Evolutionary conservation across 1,140 invertebrate genomes (phyloP), one percentile per base, ranked within the genome.

Genomic region (Cydia strobilella): DNA sequence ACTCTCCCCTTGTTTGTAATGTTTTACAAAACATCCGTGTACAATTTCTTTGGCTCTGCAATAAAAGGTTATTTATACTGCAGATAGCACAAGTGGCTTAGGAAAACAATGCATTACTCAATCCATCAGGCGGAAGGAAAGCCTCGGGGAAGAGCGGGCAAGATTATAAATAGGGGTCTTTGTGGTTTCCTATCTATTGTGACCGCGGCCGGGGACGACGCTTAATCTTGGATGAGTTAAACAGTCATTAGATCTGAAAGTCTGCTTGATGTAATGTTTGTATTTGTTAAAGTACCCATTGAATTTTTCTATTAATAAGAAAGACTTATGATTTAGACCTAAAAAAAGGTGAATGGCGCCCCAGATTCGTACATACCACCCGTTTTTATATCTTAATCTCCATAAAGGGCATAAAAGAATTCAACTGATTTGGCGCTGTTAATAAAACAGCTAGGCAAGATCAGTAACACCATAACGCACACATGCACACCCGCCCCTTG

Each of bases 81-180:
- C 73, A 77, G 79, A 79, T 77, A 76, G 45, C 74, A 76, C 75
- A 63, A 74, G 74, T 77, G 80, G 76, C 71, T 79, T 79, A 66
- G 73, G 75, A 81, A 86, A 82, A 86, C 82, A 85, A 84, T 88
- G 83, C 82, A 83, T 77, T 82, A 75, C 75, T 79, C 80, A 75
- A 84, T 85, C 85, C 82, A 86, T 89, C 87, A 87, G 76, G 71
- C 62, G 73, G 79, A 78, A 85, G 82, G 80, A 84, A 86, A 84
- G 81, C 84, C 79, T 84, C 76, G 72, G 75, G 74, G 72, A 54
- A 81, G 77, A 83, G 79, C 79, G 75, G 75, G 75, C 77, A 75
- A 76, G 73, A 80, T 78, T 80, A 82, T 85, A 86, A 86, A 85
- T 81, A 83, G 77, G 77, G 74, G 79, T 79, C 80, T 83, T 85